Conservation (phyloP, 2,113 vertebrate genomes). For the Marmota monax region DNA sequence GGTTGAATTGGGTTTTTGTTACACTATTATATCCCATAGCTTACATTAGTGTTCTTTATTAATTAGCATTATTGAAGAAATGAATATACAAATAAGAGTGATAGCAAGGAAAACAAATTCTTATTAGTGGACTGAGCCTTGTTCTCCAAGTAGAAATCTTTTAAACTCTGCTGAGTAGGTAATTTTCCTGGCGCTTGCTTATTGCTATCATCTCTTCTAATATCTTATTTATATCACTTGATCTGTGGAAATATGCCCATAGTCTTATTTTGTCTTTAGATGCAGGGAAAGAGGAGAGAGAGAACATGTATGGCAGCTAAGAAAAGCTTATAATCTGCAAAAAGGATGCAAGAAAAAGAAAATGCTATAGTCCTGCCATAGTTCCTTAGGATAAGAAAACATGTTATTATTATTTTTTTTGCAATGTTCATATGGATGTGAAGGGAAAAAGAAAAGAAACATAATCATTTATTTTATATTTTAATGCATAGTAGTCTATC, state of each 20-base stretch:
- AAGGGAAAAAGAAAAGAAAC: neutral
- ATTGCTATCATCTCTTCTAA: neutral
- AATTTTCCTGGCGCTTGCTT: neutral
- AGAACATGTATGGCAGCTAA: neutral
- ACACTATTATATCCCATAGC: neutral
- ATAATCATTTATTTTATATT: neutral
- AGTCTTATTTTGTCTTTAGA: neutral
- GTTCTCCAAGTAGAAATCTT: neutral
- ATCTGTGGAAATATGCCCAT: neutral
- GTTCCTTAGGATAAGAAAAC: neutral
- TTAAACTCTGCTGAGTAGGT: neutral
- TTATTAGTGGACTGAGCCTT: neutral
- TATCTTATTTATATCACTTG: neutral
- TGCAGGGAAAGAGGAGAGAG: neutral
- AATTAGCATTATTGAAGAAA: neutral
- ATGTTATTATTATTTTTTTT: neutral
- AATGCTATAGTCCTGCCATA: neutral
- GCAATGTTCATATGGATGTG: neutral
- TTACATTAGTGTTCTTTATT: neutral
- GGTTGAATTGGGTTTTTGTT: neutral
- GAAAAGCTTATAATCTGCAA: neutral
- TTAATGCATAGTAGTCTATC: neutral
- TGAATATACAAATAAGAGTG: neutral
- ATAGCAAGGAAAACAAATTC: neutral
- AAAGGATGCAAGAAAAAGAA: neutral